Evolutionary conservation across 2,888 invertebrate species (phyloP).

Genomic region (Himalopsyche anomala): DNA sequence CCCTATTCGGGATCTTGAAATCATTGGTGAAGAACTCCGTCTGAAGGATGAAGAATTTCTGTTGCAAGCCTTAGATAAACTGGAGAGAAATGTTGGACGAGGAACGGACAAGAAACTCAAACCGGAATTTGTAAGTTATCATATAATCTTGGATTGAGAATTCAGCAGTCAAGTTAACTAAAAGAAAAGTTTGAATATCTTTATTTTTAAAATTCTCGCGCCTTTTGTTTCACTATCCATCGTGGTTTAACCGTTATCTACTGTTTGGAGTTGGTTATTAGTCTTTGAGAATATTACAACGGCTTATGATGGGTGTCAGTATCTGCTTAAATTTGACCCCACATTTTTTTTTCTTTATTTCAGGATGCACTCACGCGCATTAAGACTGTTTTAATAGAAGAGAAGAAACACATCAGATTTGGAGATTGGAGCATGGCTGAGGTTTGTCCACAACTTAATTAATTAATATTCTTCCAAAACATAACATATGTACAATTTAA

Average conservation of each 20-base stretch:
- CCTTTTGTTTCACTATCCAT: too few species aligned
- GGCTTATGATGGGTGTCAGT: background rate
- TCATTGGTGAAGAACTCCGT: constrained; percentile 95
- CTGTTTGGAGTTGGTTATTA: too few species aligned
- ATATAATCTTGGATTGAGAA: too few species aligned
- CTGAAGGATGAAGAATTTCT: constrained; percentile 96
- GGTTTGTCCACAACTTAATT: constrained; percentile 78
- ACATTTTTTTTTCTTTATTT: constrained; percentile 67
- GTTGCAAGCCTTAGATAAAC: constrained; percentile 87
- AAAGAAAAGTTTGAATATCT: too few species aligned
- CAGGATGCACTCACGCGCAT: constrained; percentile 93
- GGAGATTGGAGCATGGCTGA: constrained; percentile 95
- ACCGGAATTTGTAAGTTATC: constrained; percentile 90
- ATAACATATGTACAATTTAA: too few species aligned
- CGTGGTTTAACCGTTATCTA: too few species aligned
- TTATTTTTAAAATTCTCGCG: too few species aligned
- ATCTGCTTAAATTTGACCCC: background rate
- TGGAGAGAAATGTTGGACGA: constrained; percentile 89
- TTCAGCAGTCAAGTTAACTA: too few species aligned
- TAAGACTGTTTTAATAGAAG: constrained; percentile 88
- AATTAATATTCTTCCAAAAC: constrained; percentile 45
- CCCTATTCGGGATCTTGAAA: constrained; percentile 96
- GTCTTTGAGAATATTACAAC: too few species aligned
- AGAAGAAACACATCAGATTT: constrained; percentile 95
- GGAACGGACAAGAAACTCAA: constrained; percentile 96